Evolutionary conservation across 2,113 vertebrate genomes (phyloP), one percentile per base, ranked within the genome.

Genomic region (Ailuropoda melanoleuca): DNA sequence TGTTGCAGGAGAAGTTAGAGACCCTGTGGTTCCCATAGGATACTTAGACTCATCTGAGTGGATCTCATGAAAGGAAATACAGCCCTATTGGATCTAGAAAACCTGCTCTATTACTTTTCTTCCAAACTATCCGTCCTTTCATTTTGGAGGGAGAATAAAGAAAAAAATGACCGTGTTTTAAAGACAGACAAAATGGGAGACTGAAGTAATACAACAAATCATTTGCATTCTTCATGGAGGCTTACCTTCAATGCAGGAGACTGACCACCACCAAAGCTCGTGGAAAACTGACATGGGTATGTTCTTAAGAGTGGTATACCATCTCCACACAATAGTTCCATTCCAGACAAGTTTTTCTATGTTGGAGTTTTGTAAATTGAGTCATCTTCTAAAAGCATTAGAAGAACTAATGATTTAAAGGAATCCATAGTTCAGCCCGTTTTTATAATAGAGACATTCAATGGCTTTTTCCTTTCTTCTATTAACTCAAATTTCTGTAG

Each of bases 1-100:
- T 64, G 18, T 78, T 37, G 1, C 24, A 48, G 3, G 13, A 62
- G 24, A 66, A 48, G 7, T 70, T 29, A 72, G 81, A 82, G 8
- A n/a, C 8, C 2, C 3, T 70, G 3, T 34, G 6, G 1, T 70
- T 90, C 26, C 29, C 12, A 10, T 0, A 21, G 26, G 4, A 10
- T 72, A 53, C 3, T 50, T 72, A 46, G 1, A 15, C 12, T n/a
- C 53, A 53, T 21, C 19, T 31, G 7, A 82, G 4, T 46, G 4
- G 5, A 56, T 50, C 8, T 12, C 23, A n/a, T 9, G 24, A 14
- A 75, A 88, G 29, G 70, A 21, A 46, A 64, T 53, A 50, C 5
- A 68, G 11, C 29, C 75, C 11, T 29, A 1, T 2, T 18, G 11
- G 4, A 87, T 58, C 74, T 26, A 77, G 39, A 58, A 77, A 88